Evolutionary conservation across 1,140 invertebrate species (phyloP).

Genomic region (Lepidostoma basale): DNA sequence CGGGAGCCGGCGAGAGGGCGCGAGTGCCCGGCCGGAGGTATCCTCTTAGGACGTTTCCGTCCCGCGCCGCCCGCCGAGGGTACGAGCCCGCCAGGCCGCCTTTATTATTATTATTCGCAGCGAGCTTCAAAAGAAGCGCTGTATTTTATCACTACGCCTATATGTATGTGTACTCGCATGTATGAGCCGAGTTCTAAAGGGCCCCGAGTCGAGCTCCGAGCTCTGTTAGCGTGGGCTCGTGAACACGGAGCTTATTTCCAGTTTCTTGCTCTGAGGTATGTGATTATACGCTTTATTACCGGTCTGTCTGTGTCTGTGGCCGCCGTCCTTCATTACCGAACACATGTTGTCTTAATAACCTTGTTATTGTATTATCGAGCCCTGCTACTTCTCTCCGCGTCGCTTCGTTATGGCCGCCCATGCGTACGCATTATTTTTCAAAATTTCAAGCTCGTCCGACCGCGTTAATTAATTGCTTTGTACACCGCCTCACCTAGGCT

Average conservation of each 20-base stretch:
- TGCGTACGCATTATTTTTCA: too few species aligned
- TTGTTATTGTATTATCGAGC: not conserved
- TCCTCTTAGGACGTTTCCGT: constrained; percentile 18
- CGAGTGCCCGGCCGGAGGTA: not conserved
- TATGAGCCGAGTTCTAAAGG: too few species aligned
- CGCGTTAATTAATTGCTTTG: too few species aligned
- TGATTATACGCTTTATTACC: constrained; percentile 4
- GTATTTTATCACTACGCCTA: constrained; percentile 42
- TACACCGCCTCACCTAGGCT: too few species aligned
- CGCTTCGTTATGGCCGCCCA: too few species aligned
- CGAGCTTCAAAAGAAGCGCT: constrained; percentile 43
- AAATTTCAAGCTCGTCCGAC: too few species aligned
- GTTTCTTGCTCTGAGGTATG: not conserved
- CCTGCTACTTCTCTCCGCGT: too few species aligned
- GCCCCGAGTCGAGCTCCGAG: too few species aligned
- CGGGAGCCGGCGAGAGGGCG: not conserved
- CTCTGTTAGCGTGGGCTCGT: constrained; percentile 9
- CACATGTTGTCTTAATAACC: constrained; percentile 12
- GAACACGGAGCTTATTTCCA: constrained; percentile 14
- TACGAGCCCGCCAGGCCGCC: constrained; percentile 35
- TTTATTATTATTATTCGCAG: constrained; percentile 43
- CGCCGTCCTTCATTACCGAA: constrained; percentile 6
- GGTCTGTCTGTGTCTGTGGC: not conserved
- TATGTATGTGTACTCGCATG: constrained; percentile 21
- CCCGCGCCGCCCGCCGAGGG: not conserved